Percentiles rank a stretch among this genome's conserved stretches.
phyloP scores from a whole-genome alignment of 2,113 vertebrate species.

The Mellivora capensis region DNA sequence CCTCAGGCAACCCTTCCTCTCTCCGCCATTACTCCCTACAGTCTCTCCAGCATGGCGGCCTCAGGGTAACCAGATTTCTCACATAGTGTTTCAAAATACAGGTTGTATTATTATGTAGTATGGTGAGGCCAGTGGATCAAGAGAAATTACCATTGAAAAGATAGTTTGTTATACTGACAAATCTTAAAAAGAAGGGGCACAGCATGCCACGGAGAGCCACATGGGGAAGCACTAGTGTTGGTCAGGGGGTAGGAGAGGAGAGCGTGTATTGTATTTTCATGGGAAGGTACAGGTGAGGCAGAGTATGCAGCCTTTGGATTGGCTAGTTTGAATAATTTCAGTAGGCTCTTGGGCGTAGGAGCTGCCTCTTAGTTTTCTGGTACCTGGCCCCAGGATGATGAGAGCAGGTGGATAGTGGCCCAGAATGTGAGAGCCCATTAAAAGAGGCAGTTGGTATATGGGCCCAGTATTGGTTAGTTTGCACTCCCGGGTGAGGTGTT shows the following conservation, averaged over 20 bases:
- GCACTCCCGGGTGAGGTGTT: background rate
- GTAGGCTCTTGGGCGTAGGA: background rate
- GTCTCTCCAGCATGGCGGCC: background rate
- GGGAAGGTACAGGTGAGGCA: background rate
- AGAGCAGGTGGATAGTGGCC: background rate
- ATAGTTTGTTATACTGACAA: background rate
- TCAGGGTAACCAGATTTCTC: background rate
- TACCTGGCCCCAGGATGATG: background rate
- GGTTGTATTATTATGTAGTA: background rate
- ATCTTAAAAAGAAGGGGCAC: background rate
- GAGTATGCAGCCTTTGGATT: background rate
- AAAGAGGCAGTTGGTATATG: background rate
- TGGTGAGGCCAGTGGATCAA: background rate
- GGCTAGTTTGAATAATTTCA: background rate
- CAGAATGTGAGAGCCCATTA: background rate
- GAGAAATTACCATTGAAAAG: background rate
- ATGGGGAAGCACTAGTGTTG: background rate
- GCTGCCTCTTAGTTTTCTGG: background rate
- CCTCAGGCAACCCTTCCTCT: background rate
- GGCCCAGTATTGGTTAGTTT: background rate
- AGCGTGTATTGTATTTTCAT: background rate
- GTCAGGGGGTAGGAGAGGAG: accelerated
- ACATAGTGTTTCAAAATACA: background rate
- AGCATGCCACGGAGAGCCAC: accelerated
- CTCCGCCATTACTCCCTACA: background rate